Percentiles rank a stretch among this genome's conserved stretches.
Evolutionary conservation across 2,797 vertebrate species (phyloP).

Genomic region (Synanceia verrucosa): DNA sequence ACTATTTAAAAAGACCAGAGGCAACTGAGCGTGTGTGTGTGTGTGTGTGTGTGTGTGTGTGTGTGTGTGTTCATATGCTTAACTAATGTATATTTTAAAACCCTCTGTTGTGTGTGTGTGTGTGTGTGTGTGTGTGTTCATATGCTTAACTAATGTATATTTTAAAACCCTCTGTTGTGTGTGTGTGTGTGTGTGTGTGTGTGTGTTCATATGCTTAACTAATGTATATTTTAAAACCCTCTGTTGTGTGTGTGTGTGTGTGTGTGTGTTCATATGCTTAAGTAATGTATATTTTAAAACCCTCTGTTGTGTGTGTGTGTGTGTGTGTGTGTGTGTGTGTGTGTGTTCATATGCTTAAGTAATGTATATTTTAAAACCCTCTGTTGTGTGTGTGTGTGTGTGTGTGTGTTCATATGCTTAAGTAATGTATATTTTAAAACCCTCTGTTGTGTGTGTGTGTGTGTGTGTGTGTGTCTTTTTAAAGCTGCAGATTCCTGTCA

Average conservation of each 20-base stretch:
- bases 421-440: constrained; percentile 31
- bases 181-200: constrained; percentile 6
- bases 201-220: too few relatives aligned
- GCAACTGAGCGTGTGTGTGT: not conserved
- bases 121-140: not conserved
- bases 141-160: too few relatives aligned
- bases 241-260: too few relatives aligned
- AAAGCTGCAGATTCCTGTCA: constrained; percentile 9
- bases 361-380: too few relatives aligned
- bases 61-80: not conserved
- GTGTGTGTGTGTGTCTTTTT: not conserved
- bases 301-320: not conserved
- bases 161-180: too few relatives aligned
- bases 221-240: too few relatives aligned
- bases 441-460: not conserved
- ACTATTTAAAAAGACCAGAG: constrained; percentile 33
- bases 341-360: too few relatives aligned
- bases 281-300: constrained; percentile 31
- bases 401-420: not conserved
- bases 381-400: too few relatives aligned
- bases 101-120: too few relatives aligned
- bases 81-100: constrained; percentile 18
- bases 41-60: not conserved
- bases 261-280: not conserved
- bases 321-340: too few relatives aligned